These are phyloP conservation scores for Ceyx melanurus DNA, from an alignment of 2,113 vertebrate genomes.

Conservation along the genomic window DNA sequence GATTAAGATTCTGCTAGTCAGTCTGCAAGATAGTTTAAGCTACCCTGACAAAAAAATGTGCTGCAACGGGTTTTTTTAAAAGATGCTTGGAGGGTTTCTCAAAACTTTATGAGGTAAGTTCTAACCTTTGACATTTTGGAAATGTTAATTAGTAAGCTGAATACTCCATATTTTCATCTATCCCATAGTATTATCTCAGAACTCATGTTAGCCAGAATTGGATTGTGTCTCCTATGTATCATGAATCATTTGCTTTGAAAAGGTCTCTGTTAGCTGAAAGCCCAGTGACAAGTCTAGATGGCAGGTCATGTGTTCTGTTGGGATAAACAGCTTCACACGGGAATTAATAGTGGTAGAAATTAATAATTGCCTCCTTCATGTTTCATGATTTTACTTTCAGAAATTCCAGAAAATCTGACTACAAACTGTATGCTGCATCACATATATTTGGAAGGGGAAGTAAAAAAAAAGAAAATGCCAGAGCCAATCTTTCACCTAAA, in stretches of 20 bases:
- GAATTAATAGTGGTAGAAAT: not conserved
- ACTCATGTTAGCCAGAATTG: conserved; percentile 1
- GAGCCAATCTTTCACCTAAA: not conserved
- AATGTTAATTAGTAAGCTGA: conserved; percentile 30
- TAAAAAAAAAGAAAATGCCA: not conserved
- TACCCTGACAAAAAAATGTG: not conserved
- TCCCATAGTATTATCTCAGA: not conserved
- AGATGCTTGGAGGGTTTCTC: not conserved
- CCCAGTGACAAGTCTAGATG: not conserved
- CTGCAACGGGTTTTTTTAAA: not conserved
- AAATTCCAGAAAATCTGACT: conserved; percentile 4
- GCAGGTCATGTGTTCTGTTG: not conserved
- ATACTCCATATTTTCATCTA: not conserved
- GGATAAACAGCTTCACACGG: not conserved
- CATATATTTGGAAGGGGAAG: not conserved
- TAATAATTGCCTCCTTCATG: not conserved
- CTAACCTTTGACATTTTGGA: conserved; percentile 23
- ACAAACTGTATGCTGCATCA: not conserved
- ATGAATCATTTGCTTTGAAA: conserved; percentile 29
- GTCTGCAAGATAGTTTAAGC: not conserved
- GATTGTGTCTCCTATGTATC: not conserved
- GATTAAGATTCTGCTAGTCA: not conserved
- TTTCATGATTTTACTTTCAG: not conserved
- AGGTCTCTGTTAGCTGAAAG: not conserved
- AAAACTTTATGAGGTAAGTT: not conserved